Conservation (phyloP, 2,113 vertebrate genomes). For the Blennius ocellaris region DNA sequence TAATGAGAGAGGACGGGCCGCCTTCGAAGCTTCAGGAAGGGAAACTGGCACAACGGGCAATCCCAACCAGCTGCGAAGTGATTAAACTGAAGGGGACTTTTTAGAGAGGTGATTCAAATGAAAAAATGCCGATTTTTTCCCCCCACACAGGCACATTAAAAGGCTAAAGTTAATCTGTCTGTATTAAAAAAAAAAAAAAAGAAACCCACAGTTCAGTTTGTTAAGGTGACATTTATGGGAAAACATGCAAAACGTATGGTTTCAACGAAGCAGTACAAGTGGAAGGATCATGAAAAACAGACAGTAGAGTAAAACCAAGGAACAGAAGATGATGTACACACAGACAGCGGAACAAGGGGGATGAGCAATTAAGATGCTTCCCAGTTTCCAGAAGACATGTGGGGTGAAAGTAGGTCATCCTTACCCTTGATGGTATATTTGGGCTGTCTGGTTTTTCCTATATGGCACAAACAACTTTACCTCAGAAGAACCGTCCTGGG, state of each 20-base stretch:
- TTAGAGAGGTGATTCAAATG: slow-evolving; percentile 48
- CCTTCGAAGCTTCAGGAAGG: slow-evolving; percentile 27
- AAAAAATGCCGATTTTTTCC: slow-evolving; percentile 25
- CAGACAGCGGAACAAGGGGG: background rate
- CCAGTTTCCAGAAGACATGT: slow-evolving; percentile 17
- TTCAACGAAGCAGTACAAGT: slow-evolving; percentile 20
- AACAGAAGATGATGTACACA: slow-evolving; percentile 11
- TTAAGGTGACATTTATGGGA: slow-evolving; percentile 33
- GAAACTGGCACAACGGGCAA: slow-evolving; percentile 38
- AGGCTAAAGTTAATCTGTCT: slow-evolving; percentile 28
- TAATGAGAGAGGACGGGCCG: slow-evolving; percentile 49
- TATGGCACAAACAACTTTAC: slow-evolving; percentile 8
- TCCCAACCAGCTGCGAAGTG: slow-evolving; percentile 42
- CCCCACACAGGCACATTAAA: slow-evolving; percentile 15
- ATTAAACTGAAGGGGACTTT: slow-evolving; percentile 46
- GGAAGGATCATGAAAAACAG: slow-evolving; percentile 21
- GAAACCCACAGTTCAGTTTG: slow-evolving; percentile 4
- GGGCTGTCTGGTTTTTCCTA: background rate
- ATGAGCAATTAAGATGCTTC: background rate
- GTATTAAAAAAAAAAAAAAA: slow-evolving; percentile 15
- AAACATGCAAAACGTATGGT: slow-evolving; percentile 26
- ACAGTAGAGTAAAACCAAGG: slow-evolving; percentile 6
- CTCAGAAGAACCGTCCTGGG: background rate
- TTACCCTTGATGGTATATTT: slow-evolving; percentile 8
- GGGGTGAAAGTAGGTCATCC: background rate